A percentile compares a stretch with the other conserved stretches of the same genome.
These are phyloP conservation scores for Rousettus leschenaultii DNA, from an alignment of 2,113 vertebrate genomes.

Conservation along the genomic window DNA sequence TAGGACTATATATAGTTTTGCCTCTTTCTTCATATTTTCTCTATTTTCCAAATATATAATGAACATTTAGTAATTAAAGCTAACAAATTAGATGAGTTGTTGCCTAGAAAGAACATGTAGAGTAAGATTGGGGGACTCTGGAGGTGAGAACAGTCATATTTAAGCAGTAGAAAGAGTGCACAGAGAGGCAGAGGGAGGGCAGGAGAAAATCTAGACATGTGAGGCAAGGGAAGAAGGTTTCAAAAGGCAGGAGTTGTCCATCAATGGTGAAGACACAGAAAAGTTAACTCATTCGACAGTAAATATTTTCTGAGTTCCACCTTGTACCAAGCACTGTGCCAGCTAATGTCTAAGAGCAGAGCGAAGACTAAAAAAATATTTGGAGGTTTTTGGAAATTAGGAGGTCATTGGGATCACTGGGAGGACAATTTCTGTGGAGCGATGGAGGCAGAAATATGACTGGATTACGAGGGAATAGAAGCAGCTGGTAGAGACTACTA, in stretches of 20 bases:
- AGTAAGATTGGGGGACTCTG: background rate
- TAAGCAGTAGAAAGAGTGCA: background rate
- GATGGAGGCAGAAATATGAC: background rate
- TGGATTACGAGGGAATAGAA: background rate
- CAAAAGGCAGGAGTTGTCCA: background rate
- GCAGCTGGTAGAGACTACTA: background rate
- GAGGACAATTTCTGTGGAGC: background rate
- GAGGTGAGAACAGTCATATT: background rate
- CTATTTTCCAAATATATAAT: conserved; percentile 6
- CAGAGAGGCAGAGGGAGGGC: background rate
- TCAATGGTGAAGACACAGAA: background rate
- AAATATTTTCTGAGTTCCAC: background rate
- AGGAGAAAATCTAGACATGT: background rate
- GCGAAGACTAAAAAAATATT: background rate
- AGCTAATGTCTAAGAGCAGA: background rate
- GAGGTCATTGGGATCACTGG: background rate
- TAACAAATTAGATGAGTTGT: background rate
- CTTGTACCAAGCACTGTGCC: background rate
- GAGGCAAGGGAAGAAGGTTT: background rate
- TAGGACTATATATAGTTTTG: background rate
- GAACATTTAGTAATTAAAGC: background rate
- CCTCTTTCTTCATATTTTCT: background rate
- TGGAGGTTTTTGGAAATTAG: background rate
- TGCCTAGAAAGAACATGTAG: background rate
- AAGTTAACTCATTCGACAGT: background rate